Percentiles rank a stretch among this genome's conserved stretches.
phyloP scores from a whole-genome alignment of 2,888 invertebrate genomes.

The Plebejus anna region DNA sequence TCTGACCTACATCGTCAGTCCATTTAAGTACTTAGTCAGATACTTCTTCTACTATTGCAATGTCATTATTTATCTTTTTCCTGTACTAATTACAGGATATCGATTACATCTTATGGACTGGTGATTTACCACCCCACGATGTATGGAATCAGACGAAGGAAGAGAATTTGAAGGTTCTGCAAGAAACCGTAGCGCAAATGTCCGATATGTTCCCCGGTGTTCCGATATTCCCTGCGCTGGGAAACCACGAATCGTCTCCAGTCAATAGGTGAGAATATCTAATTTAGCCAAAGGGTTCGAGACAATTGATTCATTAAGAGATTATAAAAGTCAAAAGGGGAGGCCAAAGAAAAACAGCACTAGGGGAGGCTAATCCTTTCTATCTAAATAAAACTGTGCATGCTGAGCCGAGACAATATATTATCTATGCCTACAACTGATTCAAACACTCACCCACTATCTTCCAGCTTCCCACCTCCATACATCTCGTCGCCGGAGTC shows the following conservation, averaged over 20 bases:
- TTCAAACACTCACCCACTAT: slow-evolving; percentile 6
- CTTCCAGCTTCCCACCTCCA: slow-evolving; percentile 90
- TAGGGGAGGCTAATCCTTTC: too few relatives aligned
- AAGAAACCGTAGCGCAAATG: slow-evolving; percentile 92
- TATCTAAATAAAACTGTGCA: too few relatives aligned
- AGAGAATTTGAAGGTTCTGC: slow-evolving; percentile 91
- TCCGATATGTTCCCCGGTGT: slow-evolving; percentile 92
- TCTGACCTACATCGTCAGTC: not conserved
- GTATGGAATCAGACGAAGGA: slow-evolving; percentile 96
- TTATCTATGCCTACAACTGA: not conserved
- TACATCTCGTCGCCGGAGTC: slow-evolving; percentile 89
- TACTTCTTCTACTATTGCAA: not conserved
- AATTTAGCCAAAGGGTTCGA: not conserved
- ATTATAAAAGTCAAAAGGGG: not conserved
- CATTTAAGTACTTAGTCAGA: too few relatives aligned
- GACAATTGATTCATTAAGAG: not conserved
- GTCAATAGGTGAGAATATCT: slow-evolving; percentile 88
- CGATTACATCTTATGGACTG: slow-evolving; percentile 97
- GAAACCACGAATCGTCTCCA: slow-evolving; percentile 98
- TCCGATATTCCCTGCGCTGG: slow-evolving; percentile 95
- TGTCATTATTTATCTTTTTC: not conserved
- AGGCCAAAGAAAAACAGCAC: too few relatives aligned
- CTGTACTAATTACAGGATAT: slow-evolving; percentile 82
- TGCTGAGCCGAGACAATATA: too few relatives aligned
- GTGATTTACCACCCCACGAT: slow-evolving; percentile 97